phyloP scores from a whole-genome alignment of 1,140 invertebrate species.

The Zaprionus camerounensis region DNA sequence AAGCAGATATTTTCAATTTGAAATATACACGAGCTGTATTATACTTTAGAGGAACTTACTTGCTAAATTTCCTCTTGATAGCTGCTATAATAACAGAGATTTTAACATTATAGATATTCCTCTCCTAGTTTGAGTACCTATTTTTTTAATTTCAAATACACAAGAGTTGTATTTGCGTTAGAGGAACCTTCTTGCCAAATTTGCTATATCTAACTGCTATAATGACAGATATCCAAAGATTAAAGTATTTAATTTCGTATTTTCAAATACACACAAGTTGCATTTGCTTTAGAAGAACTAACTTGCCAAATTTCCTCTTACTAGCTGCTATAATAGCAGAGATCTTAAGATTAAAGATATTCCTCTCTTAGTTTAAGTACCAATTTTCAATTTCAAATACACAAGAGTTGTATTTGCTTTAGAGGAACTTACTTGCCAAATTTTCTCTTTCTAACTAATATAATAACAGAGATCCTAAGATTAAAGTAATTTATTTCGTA shows the following conservation, averaged over 20 bases:
- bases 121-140: neutral
- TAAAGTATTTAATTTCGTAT: too few relatives aligned
- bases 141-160: neutral
- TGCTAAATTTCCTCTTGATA: neutral
- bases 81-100: neutral
- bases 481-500: too few relatives aligned
- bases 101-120: neutral
- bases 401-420: neutral
- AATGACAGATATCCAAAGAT: neutral
- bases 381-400: neutral
- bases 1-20: neutral
- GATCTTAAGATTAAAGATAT: too few relatives aligned
- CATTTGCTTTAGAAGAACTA: neutral
- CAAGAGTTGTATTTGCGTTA: neutral
- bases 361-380: too few relatives aligned
- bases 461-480: neutral
- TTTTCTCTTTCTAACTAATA: rapidly evolving
- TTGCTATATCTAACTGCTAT: neutral
- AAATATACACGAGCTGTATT: neutral
- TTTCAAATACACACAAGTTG: neutral
- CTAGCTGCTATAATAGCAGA: too few relatives aligned
- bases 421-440: neutral
- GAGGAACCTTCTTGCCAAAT: neutral
- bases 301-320: too few relatives aligned
- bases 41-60: neutral